A percentile compares a stretch with the other conserved stretches of the same genome.
Conservation (phyloP, 2,888 invertebrate species). For the Dermolepida albohirtum region DNA sequence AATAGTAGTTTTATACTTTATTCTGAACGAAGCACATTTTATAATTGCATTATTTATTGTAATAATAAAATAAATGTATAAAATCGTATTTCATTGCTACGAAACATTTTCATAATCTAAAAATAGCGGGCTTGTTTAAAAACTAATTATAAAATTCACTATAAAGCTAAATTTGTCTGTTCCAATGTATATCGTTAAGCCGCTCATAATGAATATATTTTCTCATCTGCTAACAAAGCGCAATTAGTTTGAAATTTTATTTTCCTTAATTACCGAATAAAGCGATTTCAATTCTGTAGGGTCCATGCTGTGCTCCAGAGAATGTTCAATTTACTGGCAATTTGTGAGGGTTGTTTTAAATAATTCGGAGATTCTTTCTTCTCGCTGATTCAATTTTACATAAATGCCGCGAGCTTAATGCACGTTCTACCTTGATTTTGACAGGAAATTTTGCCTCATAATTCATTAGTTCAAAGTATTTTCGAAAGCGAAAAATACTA, state of each 20-base stretch:
- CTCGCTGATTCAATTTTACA: slow-evolving; percentile 20
- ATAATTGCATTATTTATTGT: too few relatives aligned
- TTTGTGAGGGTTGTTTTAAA: slow-evolving; percentile 22
- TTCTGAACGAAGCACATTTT: too few relatives aligned
- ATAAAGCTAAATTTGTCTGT: slow-evolving; percentile 11
- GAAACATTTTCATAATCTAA: too few relatives aligned
- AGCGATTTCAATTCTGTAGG: slow-evolving; percentile 22
- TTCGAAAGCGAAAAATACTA: too few relatives aligned
- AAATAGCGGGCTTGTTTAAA: not conserved
- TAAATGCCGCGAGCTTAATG: slow-evolving; percentile 11
- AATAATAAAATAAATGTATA: too few relatives aligned
- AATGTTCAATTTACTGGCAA: slow-evolving; percentile 33
- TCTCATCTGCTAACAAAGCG: slow-evolving; percentile 30
- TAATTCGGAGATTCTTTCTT: slow-evolving; percentile 23
- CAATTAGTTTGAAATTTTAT: slow-evolving; percentile 32
- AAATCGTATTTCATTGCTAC: too few relatives aligned
- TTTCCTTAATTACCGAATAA: slow-evolving; percentile 26
- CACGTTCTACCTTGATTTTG: too few relatives aligned
- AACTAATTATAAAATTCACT: slow-evolving; percentile 20
- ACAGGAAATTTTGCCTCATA: too few relatives aligned
- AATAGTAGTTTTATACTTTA: too few relatives aligned
- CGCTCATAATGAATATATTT: slow-evolving; percentile 28
- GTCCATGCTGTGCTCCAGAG: not conserved
- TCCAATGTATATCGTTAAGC: not conserved
- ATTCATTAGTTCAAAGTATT: too few relatives aligned